Evolutionary conservation across 2,113 vertebrate genomes (phyloP).

Genomic region (Octodon degus): DNA sequence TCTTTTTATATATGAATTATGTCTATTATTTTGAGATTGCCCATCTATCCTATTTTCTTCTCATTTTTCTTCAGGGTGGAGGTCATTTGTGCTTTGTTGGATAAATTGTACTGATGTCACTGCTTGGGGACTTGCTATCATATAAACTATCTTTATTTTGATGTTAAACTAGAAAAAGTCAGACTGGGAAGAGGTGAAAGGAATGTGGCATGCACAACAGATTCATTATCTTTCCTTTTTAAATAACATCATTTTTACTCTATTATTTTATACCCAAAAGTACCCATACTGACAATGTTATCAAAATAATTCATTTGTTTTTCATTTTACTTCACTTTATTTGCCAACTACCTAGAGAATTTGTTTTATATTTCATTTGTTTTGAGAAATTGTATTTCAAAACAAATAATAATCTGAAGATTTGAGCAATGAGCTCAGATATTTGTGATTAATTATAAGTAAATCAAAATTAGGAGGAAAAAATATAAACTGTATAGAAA

Average conservation of each 20-base stretch:
- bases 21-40: neutral
- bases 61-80: neutral
- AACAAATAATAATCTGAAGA: neutral
- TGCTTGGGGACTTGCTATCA: neutral
- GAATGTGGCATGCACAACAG: neutral
- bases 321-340: neutral
- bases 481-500: neutral
- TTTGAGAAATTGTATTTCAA: conserved; percentile 31
- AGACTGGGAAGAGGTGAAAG: neutral
- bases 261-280: neutral
- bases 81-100: neutral
- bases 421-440: conserved; percentile 27
- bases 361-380: conserved; percentile 51
- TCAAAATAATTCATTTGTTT: conserved; percentile 35
- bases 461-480: neutral
- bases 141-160: conserved; percentile 12
- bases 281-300: conserved; percentile 23
- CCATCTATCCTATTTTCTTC: neutral
- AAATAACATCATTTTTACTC: conserved; percentile 27
- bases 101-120: conserved; percentile 16
- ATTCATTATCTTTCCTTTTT: conserved; percentile 19
- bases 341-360: conserved; percentile 6
- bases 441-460: conserved; percentile 11
- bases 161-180: conserved; percentile 19
- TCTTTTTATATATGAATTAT: neutral